Conservation (phyloP, 2,888 invertebrate genomes). For the Cyaniris semiargus region DNA sequence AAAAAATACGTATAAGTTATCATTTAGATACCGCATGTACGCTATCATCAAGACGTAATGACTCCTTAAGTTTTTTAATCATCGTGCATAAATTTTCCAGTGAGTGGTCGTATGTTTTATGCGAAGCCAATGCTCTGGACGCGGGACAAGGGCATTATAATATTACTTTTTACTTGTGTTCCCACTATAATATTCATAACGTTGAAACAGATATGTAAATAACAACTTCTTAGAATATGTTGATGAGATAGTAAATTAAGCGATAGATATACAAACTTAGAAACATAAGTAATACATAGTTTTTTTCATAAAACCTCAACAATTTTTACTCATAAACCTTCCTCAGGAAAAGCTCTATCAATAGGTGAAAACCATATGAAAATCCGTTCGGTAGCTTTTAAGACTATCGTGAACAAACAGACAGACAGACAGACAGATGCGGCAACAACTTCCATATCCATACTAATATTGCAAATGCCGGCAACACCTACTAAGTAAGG, state of each 20-base stretch:
- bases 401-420: neutral
- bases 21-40: constrained; percentile 49
- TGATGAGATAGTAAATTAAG: neutral
- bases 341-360: neutral
- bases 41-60: constrained; percentile 41
- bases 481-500: neutral
- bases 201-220: neutral
- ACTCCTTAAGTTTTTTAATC: constrained; percentile 15
- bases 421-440: neutral
- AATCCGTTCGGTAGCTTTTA: neutral
- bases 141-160: constrained; percentile 21
- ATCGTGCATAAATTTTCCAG: constrained; percentile 27
- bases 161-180: neutral
- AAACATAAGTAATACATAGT: neutral
- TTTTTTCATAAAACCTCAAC: neutral
- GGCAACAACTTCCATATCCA: neutral
- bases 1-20: neutral
- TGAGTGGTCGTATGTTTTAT: constrained; percentile 33
- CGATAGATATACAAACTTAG: neutral
- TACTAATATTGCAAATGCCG: neutral
- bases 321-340: neutral
- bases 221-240: neutral
- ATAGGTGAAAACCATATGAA: neutral
- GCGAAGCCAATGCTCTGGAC: constrained; percentile 29
- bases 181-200: neutral